These are phyloP conservation scores for Macquaria australasica DNA, from an alignment of 2,113 vertebrate genomes.

Conservation along the genomic window DNA sequence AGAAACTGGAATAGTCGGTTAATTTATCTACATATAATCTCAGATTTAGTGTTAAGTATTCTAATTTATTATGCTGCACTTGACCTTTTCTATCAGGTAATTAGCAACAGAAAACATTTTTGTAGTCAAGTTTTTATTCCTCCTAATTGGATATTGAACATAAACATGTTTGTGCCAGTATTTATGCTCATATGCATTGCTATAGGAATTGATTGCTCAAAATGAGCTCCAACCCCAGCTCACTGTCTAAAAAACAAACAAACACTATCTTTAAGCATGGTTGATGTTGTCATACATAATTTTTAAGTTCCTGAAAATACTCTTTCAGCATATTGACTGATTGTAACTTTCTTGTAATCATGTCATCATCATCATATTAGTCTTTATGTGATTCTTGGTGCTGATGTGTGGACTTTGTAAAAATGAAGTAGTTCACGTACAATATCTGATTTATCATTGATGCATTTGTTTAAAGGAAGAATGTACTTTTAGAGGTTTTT, in stretches of 20 bases:
- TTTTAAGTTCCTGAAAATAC: neutral
- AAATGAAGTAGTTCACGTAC: neutral
- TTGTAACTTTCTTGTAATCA: neutral
- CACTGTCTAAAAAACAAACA: neutral
- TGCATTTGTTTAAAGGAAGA: neutral
- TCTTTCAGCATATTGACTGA: neutral
- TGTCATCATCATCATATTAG: neutral
- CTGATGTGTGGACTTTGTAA: neutral
- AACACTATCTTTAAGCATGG: neutral
- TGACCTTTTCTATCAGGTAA: neutral
- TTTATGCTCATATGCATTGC: no score
- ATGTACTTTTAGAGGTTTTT: neutral
- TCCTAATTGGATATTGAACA: neutral
- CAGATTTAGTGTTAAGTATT: neutral
- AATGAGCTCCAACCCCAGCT: neutral
- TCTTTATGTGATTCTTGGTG: neutral
- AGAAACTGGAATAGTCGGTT: neutral
- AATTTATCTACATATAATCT: neutral
- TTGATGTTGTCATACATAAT: neutral
- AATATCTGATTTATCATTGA: neutral
- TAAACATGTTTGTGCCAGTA: neutral
- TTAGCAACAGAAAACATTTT: neutral
- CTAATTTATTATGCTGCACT: neutral
- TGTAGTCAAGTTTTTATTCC: neutral
- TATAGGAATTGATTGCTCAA: neutral